Evolutionary conservation across 2,797 vertebrate genomes (phyloP), one percentile per base, ranked within the genome.

Genomic region (Pseudochromis fuscus): DNA sequence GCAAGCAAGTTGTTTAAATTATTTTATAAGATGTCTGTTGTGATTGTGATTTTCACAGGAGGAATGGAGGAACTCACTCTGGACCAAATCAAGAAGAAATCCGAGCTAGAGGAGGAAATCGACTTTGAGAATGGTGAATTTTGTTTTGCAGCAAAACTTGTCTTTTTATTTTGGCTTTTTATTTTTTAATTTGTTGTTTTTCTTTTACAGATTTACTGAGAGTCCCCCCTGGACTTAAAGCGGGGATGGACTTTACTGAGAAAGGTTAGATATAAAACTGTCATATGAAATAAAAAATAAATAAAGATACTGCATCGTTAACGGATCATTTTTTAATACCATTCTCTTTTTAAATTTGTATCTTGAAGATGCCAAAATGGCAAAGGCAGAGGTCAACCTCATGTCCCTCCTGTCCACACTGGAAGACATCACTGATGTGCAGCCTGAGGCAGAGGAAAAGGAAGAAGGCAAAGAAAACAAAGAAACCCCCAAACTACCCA

Each of bases 11-110:
- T 33, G 10, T 27, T 53, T 73, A 45, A 11, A 42, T 62, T 3
- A 16, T 53, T 0, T 50, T 45, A 8, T 0, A 35, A 30, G 31
- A 13, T 23, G 13, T 53, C 33, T 68, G 3, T 67, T 9, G 21
- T n/a, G 2, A 48, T 61, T 31, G 33, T 73, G 33, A 42, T 51
- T n/a, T 58, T 42, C 11, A 37, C 75, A 98, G 97, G 93, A 23
- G 96, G 96, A 21, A 95, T 97, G 96, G 96, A 98, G 63, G 97
- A 96, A 75, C 95, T 96, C 15, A 95, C 93, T 19, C 75, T 97
- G n/a, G 95, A 96, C 45, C 94, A 96, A 75, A 95, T 97, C 53
- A 93, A 93, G 71, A 91, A 87, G 23, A 91, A 87, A 37, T 94
- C 93, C 0, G 94, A 95, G n/a, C 73, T 91, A 23, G 96, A 97